Conservation (phyloP, 1,140 invertebrate genomes). For the Hyposmocoma kahamanoa region DNA sequence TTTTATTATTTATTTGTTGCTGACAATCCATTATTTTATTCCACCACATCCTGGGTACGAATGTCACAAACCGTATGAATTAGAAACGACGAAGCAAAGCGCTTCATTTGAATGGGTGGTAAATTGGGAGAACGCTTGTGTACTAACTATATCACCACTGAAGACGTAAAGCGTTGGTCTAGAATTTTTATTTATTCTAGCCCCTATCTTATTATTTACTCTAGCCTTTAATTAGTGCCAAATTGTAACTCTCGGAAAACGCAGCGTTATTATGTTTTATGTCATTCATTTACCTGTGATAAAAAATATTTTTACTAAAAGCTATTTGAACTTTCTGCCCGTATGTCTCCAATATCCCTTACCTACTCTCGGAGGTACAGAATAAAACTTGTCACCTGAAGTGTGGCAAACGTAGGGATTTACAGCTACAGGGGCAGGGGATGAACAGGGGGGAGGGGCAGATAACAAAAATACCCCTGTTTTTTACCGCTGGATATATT, state of each 20-base stretch:
- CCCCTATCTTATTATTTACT: neutral
- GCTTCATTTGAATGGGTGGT: no score
- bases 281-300: neutral
- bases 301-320: neutral
- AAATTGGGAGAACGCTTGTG: no score
- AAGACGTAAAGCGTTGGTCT: no score
- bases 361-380: neutral
- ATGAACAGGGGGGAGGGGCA: neutral
- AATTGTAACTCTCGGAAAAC: no score
- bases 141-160: no score
- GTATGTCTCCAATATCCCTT: neutral
- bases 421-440: neutral
- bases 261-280: no score
- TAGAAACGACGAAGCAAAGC: no score
- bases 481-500: neutral
- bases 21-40: no score
- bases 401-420: slow-evolving; percentile 1
- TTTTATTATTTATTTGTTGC: no score
- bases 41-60: no score
- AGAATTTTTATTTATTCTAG: neutral
- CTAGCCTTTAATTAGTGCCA: no score
- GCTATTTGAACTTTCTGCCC: neutral
- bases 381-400: slow-evolving; percentile 4
- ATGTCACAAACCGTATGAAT: no score
- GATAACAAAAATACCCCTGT: neutral